Evolutionary conservation across 2,113 vertebrate species (phyloP), one percentile per base, ranked within the genome.

Genomic region (Triplophysa siluroides): DNA sequence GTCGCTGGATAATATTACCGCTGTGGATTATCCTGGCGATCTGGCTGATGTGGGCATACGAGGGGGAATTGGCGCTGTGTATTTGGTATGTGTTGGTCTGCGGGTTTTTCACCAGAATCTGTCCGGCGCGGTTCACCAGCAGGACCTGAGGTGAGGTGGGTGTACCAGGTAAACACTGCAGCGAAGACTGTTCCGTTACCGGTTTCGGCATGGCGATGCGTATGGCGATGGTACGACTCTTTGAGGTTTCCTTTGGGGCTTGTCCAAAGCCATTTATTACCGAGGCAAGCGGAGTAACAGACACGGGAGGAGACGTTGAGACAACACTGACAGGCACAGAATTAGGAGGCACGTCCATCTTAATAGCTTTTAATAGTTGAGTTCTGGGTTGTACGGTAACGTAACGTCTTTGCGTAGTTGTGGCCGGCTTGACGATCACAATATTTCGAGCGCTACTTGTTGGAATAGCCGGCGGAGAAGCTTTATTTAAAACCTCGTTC

Each of bases 121-220:
- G 95, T 13, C 95, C 94, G 41, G 94, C 85, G 21, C 95, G 92
- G 88, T 96, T 97, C 63, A 97, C 91, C 2, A 96, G 90, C 16
- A 96, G 89, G 69, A 97, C 92, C 70, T 95, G 94, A 24, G 91
- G 94, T 11, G 77, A 14, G 0, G 86, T 45, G 60, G 83, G 6
- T 1, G 45, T 33, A 5, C 78, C 84, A 0, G 83, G 65, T 65
- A 79, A 75, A 47, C 26, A 16, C 8, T 65, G 61, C 7, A 19
- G 58, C 80, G 4, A 61, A 72, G 68, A 45, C n/a, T 72, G 83
- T 11, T 76, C 83, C 10, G 21, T 38, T 21, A 24, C 84, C 0
- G 83, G 78, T 58, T 77, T 87, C 1, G 87, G 58, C 76, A 12
- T 83, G 68, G 87, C 80, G 65, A 93, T 61, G 68, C 91, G 88